phyloP scores from a whole-genome alignment of 2,797 vertebrate genomes.

The Xenopus petersii region DNA sequence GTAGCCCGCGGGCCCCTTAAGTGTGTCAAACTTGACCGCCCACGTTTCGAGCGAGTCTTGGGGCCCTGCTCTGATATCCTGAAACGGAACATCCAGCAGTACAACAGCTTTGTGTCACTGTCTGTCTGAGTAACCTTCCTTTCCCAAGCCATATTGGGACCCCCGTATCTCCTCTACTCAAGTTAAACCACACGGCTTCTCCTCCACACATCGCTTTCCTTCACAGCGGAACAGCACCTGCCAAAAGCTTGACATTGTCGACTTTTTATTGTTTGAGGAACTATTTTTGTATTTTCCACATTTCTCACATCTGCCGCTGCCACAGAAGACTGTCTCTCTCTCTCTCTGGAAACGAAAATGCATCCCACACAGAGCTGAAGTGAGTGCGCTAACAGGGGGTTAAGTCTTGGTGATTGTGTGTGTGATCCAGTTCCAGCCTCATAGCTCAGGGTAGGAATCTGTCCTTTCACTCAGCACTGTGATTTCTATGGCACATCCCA shows the following conservation, averaged over 20 bases:
- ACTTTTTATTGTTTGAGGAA: slow-evolving; percentile 50
- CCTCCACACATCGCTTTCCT: slow-evolving; percentile 74
- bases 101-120: slow-evolving; percentile 98
- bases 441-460: too few species aligned
- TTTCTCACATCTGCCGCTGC: background rate
- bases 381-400: too few species aligned
- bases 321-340: background rate
- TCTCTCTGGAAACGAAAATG: background rate
- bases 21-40: slow-evolving; percentile 94
- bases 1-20: slow-evolving; percentile 92
- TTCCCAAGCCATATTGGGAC: slow-evolving; percentile 27
- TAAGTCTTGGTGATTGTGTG: too few species aligned
- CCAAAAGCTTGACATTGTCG: slow-evolving; percentile 58
- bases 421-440: too few species aligned
- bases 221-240: slow-evolving; percentile 60
- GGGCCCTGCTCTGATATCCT: slow-evolving; percentile 96
- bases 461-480: too few species aligned
- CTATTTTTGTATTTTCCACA: slow-evolving; percentile 17
- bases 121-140: slow-evolving; percentile 81
- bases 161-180: slow-evolving; percentile 62
- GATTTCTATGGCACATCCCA: background rate
- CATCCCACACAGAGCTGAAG: background rate
- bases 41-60: slow-evolving; percentile 90
- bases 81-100: slow-evolving; percentile 98
- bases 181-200: slow-evolving; percentile 62